Evolutionary conservation across 2,797 vertebrate species (phyloP).

Genomic region (Argya squamiceps): DNA sequence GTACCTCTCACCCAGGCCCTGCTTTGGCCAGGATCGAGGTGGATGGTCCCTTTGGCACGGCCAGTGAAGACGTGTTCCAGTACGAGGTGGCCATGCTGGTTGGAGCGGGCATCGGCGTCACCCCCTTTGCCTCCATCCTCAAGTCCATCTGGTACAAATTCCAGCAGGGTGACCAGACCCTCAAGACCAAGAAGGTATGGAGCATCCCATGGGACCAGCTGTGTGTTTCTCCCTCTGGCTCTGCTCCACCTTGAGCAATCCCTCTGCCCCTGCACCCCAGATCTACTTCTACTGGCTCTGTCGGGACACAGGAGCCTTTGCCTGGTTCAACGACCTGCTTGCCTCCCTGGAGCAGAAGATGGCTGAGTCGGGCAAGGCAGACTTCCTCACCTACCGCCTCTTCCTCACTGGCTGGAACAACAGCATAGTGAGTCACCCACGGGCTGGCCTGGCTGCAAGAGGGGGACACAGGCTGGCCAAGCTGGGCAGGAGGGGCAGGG

Average conservation of each 20-base stretch:
- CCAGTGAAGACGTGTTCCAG: constrained; percentile 91
- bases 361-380: constrained; percentile 85
- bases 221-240: background rate
- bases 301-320: constrained; percentile 89
- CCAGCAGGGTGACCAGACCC: constrained; percentile 82
- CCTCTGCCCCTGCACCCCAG: constrained; percentile 67
- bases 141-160: constrained; percentile 97
- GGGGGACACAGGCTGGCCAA: rapidly evolving
- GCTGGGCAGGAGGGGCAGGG: background rate
- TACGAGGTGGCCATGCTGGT: constrained; percentile 92
- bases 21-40: constrained; percentile 81
- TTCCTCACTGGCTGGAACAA: constrained; percentile 90
- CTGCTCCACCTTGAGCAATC: background rate
- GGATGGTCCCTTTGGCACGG: constrained; percentile 92
- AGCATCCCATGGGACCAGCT: rapidly evolving
- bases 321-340: constrained; percentile 92
- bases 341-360: constrained; percentile 90
- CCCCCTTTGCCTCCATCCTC: constrained; percentile 92
- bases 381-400: constrained; percentile 91
- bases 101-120: constrained; percentile 90
- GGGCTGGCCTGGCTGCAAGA: background rate
- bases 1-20: background rate
- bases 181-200: constrained; percentile 87
- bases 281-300: constrained; percentile 98
- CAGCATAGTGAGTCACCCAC: constrained; percentile 75